phyloP scores from a whole-genome alignment of 2,888 invertebrate genomes.

The Spodoptera exigua region DNA sequence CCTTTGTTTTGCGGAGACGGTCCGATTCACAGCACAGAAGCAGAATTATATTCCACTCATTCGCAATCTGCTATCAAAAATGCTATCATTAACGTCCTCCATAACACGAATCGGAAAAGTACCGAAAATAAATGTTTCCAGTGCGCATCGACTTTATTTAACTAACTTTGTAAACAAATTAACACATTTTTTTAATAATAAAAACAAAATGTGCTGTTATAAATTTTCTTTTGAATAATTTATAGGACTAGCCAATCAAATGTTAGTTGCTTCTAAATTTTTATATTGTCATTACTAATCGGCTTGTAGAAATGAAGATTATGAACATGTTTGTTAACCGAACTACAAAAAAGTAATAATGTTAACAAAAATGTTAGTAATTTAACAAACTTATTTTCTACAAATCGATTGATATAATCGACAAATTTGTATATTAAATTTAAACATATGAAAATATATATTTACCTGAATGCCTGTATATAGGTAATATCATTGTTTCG shows the following conservation, averaged over 20 bases:
- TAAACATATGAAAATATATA: constrained; percentile 28
- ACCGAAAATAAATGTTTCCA: constrained; percentile 28
- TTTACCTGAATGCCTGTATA: constrained; percentile 50
- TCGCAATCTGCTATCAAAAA: too few species aligned
- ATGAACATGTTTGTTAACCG: constrained; percentile 16
- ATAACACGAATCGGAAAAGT: neutral
- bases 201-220: constrained; percentile 61
- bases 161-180: constrained; percentile 49
- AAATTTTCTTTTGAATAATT: constrained; percentile 66
- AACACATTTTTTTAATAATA: constrained; percentile 45
- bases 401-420: constrained; percentile 9
- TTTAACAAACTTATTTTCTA: constrained; percentile 1
- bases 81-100: neutral
- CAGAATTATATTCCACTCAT: neutral
- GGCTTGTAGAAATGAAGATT: constrained; percentile 2
- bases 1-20: constrained; percentile 43
- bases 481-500: constrained; percentile 66
- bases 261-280: constrained; percentile 39
- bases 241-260: constrained; percentile 59
- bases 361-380: constrained; percentile 6
- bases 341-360: constrained; percentile 1
- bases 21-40: neutral
- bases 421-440: constrained; percentile 31
- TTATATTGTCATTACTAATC: constrained; percentile 26
- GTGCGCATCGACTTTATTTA: constrained; percentile 51